Base-by-base conservation (phyloP, 2,888 invertebrate species). In the Latrodectus hesperus region DNA sequence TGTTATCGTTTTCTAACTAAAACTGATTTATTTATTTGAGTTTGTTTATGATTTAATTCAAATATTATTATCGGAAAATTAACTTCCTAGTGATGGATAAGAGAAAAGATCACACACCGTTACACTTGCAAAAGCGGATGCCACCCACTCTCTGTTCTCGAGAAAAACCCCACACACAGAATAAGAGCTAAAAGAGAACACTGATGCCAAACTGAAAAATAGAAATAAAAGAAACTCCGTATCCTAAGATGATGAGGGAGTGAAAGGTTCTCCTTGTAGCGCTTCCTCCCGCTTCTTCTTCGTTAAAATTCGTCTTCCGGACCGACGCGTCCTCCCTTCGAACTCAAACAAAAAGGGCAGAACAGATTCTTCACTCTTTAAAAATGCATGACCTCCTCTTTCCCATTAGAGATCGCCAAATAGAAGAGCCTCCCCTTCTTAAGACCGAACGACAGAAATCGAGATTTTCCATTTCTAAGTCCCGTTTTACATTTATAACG, bases 181-280 rank as follows among this genome's bases (percentile, higher is more conserved):
- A 38, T 38, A 60, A 60, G n/a, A 60, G 16, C 38, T 22, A 70
- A 38, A 6, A 38, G 38, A 38, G 38, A 38, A 38, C 38, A 38
- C 38, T 38, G 38, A 22, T 12, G 49, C 51, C 75, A 38, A 38
- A 38, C 38, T 38, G 22, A 75, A 26, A n/a, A 53, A 49, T 16
- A 68, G 55, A 49, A 26, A 49, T 17, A 84, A 84, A 78, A 84
- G 77, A 72, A 22, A 22, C 22, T 22, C 22, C 22, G 22, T 22
- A 22, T 22, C 22, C 22, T 22, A 22, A 22, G 22, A 78, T 55
- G 70, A 75, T 72, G 71, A 84, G 4, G 38, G 64, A 65, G 73
- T 85, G 85, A 85, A 85, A 85, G 85, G 79, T 85, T 85, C 85
- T 85, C 70, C 85, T 52, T 85, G 85, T 85, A 74, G n/a, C 65